These are phyloP conservation scores for Diabrotica balteata DNA, from an alignment of 2,888 invertebrate genomes.

Conservation along the genomic window DNA sequence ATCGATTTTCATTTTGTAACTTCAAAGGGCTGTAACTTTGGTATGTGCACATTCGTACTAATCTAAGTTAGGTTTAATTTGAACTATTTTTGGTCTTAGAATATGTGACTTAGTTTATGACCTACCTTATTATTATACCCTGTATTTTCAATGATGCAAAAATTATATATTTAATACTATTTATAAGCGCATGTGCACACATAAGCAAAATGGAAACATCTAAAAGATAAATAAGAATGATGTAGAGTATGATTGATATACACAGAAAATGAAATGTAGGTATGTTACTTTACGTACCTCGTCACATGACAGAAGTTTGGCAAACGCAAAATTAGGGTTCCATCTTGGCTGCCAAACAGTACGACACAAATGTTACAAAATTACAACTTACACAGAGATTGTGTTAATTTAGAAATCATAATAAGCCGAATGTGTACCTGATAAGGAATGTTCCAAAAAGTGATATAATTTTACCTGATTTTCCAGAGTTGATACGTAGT, in stretches of 20 bases:
- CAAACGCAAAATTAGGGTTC: constrained; percentile 66
- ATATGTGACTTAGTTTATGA: background rate
- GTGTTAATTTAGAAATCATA: no score
- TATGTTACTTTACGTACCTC: constrained; percentile 40
- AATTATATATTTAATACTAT: background rate
- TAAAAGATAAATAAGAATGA: no score
- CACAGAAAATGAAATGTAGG: background rate
- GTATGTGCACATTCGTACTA: no score
- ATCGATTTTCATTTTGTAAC: no score
- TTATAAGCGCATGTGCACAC: no score
- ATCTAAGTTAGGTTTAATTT: no score
- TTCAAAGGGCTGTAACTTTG: no score
- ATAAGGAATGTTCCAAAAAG: background rate
- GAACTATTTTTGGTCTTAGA: background rate
- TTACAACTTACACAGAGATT: no score
- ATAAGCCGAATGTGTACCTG: no score
- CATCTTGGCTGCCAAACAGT: constrained; percentile 58
- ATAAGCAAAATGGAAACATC: no score
- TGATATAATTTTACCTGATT: constrained; percentile 3
- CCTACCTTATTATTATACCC: background rate
- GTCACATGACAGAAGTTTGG: constrained; percentile 62
- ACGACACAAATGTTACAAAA: constrained; percentile 13
- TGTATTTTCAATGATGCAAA: background rate
- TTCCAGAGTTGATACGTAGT: background rate
- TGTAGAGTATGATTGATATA: background rate